Percentiles rank a stretch among this genome's conserved stretches.
These are phyloP conservation scores for Conops quadrifasciatus DNA, from an alignment of 2,888 invertebrate genomes.

Conservation along the genomic window DNA sequence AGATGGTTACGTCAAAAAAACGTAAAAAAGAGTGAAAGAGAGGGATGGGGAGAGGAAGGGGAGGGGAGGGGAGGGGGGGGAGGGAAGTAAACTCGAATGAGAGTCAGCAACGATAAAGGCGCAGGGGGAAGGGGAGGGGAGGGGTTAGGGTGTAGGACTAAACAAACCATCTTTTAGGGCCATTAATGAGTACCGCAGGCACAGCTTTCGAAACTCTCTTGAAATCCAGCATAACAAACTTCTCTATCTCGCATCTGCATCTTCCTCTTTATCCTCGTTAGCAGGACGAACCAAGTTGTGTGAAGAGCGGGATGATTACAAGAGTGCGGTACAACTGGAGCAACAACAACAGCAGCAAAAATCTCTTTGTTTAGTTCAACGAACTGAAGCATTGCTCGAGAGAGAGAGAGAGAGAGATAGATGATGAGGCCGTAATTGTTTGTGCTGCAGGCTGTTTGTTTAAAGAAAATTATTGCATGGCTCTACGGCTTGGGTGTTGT, in stretches of 20 bases:
- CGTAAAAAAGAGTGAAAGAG: too few relatives aligned
- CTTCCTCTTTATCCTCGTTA: background rate
- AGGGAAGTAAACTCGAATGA: too few relatives aligned
- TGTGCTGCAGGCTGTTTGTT: constrained; percentile 26
- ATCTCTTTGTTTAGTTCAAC: constrained; percentile 10
- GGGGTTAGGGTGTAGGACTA: too few relatives aligned
- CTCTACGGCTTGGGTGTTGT: background rate
- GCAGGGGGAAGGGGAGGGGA: too few relatives aligned
- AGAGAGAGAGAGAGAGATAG: background rate
- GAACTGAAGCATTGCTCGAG: background rate
- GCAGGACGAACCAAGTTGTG: too few relatives aligned
- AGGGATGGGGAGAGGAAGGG: too few relatives aligned
- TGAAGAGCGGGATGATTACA: too few relatives aligned
- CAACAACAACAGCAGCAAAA: background rate
- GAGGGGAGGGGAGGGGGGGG: too few relatives aligned
- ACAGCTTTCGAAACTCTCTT: background rate
- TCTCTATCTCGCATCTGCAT: background rate
- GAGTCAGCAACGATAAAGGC: too few relatives aligned
- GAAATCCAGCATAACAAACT: background rate
- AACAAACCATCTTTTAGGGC: background rate
- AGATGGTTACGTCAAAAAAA: too few relatives aligned
- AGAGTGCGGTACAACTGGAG: background rate
- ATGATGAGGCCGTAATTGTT: constrained; percentile 24
- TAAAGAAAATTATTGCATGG: constrained; percentile 27
- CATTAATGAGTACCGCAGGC: constrained; percentile 20